Conservation (phyloP, 1,140 invertebrate genomes). For the Mycetomoellerius zeteki region DNA sequence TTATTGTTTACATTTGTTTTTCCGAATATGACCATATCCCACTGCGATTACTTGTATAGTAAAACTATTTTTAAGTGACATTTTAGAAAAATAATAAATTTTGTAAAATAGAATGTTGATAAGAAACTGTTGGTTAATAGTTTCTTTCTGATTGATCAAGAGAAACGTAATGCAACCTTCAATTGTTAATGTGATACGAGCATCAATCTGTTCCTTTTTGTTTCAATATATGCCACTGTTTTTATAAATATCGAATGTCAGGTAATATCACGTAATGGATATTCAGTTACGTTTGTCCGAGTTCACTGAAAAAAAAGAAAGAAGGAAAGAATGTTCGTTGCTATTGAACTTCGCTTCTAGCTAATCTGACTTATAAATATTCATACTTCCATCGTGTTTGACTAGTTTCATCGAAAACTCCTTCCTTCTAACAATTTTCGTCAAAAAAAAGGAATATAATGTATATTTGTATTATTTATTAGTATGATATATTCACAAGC, state of each 20-base stretch:
- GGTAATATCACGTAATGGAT: not conserved
- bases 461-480: conserved; percentile 1
- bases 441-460: not conserved
- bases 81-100: not conserved
- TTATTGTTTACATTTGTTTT: no score
- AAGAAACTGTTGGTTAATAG: no score
- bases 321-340: not conserved
- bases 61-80: not conserved
- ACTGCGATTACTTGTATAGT: not conserved
- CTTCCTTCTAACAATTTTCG: not conserved
- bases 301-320: not conserved
- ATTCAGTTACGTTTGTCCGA: conserved; percentile 4
- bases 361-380: not conserved
- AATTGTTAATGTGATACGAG: not conserved
- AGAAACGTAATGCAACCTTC: no score
- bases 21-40: not conserved
- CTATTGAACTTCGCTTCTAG: not conserved
- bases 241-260: not conserved
- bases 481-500: not conserved
- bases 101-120: not conserved
- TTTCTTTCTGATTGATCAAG: no score
- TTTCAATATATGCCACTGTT: not conserved
- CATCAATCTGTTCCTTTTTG: not conserved
- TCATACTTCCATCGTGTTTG: not conserved
- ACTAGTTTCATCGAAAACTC: not conserved